phyloP scores from a whole-genome alignment of 2,797 vertebrate genomes.

The Phrynocephalus vlangalii region DNA sequence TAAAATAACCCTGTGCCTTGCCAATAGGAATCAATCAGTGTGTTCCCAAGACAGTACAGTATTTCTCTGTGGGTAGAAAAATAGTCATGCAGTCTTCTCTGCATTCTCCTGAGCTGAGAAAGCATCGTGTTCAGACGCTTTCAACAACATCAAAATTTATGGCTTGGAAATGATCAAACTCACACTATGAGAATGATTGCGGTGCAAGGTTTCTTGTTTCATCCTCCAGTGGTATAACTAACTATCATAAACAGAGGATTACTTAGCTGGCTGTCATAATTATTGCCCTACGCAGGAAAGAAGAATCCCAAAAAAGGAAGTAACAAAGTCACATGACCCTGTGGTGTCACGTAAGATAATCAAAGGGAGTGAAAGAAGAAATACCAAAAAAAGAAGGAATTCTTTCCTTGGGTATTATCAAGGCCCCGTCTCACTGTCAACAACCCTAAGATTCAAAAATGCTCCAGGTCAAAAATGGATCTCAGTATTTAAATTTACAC shows the following conservation, averaged over 20 bases:
- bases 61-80: neutral
- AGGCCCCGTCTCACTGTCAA: neutral
- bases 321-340: neutral
- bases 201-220: neutral
- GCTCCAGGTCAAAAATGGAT: neutral
- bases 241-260: neutral
- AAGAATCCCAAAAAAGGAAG: neutral
- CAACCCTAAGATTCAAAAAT: neutral
- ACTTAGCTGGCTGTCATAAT: neutral
- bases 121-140: neutral
- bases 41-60: neutral
- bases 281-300: neutral
- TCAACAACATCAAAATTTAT: neutral
- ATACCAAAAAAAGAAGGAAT: neutral
- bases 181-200: neutral
- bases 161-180: neutral
- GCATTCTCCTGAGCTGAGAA: neutral
- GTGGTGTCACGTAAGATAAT: neutral
- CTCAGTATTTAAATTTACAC: no score
- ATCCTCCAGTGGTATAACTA: neutral
- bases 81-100: neutral
- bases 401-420: neutral
- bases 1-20: neutral
- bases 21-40: neutral
- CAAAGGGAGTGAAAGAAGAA: fast-evolving